These are phyloP conservation scores for Sebastes oblongus DNA, from an alignment of 2,797 vertebrate species.

Conservation along the genomic window DNA sequence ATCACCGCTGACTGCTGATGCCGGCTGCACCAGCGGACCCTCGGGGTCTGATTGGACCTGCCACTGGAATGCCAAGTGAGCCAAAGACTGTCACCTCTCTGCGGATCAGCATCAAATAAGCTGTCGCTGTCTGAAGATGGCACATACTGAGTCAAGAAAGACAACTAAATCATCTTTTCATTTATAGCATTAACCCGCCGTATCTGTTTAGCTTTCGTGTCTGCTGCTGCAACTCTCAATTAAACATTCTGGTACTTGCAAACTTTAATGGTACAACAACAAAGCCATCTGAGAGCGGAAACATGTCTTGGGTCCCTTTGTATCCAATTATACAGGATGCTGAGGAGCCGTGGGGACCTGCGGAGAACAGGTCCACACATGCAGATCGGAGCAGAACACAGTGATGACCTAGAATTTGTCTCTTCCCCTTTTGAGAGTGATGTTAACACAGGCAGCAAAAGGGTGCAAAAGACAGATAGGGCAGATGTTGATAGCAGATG, in stretches of 20 bases:
- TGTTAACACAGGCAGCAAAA: background rate
- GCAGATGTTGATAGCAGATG: conserved; percentile 17
- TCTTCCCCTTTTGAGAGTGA: conserved; percentile 16
- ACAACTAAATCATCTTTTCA: conserved; percentile 8
- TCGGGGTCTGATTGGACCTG: conserved; percentile 52
- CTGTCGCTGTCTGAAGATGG: background rate
- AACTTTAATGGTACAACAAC: conserved; percentile 34
- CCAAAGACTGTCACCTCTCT: conserved; percentile 25
- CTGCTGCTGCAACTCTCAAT: conserved; percentile 2
- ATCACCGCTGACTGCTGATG: conserved; percentile 56
- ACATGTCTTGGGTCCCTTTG: conserved; percentile 47
- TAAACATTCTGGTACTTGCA: conserved; percentile 11
- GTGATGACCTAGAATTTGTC: conserved; percentile 16
- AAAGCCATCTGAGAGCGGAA: conserved; percentile 44
- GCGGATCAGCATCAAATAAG: conserved; percentile 27
- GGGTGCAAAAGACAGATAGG: background rate
- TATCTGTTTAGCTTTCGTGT: background rate
- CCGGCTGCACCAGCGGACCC: conserved; percentile 36
- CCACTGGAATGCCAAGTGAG: conserved; percentile 57
- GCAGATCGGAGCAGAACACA: conserved; percentile 37
- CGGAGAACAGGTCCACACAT: conserved; percentile 56
- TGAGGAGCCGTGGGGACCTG: conserved; percentile 39
- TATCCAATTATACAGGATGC: conserved; percentile 62
- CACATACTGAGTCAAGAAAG: background rate
- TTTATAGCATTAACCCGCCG: background rate